Evolutionary conservation across 2,113 vertebrate species (phyloP), one percentile per base, ranked within the genome.

Genomic region (Oreochromis niloticus): DNA sequence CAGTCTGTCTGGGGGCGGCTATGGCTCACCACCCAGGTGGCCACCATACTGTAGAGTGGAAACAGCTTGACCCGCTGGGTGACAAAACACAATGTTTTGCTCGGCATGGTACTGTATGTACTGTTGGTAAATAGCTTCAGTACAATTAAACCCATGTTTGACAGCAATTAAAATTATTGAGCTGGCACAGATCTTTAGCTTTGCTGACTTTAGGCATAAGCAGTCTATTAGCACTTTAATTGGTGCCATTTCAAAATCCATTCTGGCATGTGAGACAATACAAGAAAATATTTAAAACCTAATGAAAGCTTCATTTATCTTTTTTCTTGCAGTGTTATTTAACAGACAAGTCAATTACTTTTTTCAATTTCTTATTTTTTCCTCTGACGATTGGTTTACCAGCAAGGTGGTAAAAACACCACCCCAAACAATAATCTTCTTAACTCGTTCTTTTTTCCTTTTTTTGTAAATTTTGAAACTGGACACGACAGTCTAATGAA

Each of bases 21-120:
- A 6, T 71, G 83, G 87, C 89, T 91, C 90, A 63, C 85, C 88
- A 91, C 93, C 86, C 92, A 89, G 90, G 93, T 92, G 91, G 89
- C 87, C 86, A 86, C 90, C 88, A 89, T 92, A 91, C 87, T 90
- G 87, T 68, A 30, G 87, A 87, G 84, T 41, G 80, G 81, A 91
- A 92, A 90, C 90, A 93, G 91, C 89, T 90, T 92, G 88, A 91
- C 87, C 83, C 78, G 73, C 88, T 6, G 55, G 81, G 88, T 57
- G 86, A 88, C 89, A 87, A 86, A 90, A 85, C 90, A 93, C 91
- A 89, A 82, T 78, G 87, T n/a, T 78, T 57, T 2, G 16, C 86
- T 63, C 85, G 61, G 86, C 79, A 34, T 83, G 84, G 71, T 57
- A 78, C 86, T 34, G 34, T 80, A 9, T 59, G 75, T 61, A 87